Evolutionary conservation across 1,140 invertebrate species (phyloP).

Genomic region (Phymastichus coffea): DNA sequence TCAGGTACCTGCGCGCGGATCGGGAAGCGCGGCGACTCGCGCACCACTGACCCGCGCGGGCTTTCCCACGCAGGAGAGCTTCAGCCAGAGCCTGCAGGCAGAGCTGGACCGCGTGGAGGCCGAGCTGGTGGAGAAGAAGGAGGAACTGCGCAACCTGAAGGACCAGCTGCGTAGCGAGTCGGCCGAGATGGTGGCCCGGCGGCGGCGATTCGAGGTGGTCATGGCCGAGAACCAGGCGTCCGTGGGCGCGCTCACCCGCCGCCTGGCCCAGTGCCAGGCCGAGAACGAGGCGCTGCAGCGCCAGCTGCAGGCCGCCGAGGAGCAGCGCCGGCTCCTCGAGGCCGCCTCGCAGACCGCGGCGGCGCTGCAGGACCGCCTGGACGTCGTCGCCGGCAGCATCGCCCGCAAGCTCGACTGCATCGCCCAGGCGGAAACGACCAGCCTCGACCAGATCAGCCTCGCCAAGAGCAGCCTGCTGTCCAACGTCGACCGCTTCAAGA

Average conservation of each 20-base stretch:
- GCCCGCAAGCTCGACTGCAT: slow-evolving; percentile 39
- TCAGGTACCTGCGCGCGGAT: slow-evolving; percentile 44
- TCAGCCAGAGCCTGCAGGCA: slow-evolving; percentile 51
- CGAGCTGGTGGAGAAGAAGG: slow-evolving; percentile 47
- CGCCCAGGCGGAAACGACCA: slow-evolving; percentile 42
- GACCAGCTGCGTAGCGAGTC: slow-evolving; percentile 50
- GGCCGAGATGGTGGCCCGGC: slow-evolving; percentile 49
- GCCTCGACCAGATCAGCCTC: slow-evolving; percentile 41
- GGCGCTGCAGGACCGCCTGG: slow-evolving; percentile 42
- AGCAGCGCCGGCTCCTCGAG: slow-evolving; percentile 40
- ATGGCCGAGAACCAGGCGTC: slow-evolving; percentile 53
- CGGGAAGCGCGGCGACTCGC: neutral
- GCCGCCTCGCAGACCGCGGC: slow-evolving; percentile 44
- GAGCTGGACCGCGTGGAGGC: slow-evolving; percentile 51
- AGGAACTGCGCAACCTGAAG: slow-evolving; percentile 47
- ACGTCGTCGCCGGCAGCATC: slow-evolving; percentile 39
- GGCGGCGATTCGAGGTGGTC: slow-evolving; percentile 45
- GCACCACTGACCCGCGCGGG: neutral
- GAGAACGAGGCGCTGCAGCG: slow-evolving; percentile 48
- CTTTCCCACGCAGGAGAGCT: slow-evolving; percentile 43
- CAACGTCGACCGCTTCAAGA: slow-evolving; percentile 43
- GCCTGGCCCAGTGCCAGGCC: slow-evolving; percentile 44
- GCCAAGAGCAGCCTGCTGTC: slow-evolving; percentile 38
- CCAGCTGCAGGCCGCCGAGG: slow-evolving; percentile 40
- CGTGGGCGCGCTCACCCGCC: slow-evolving; percentile 41